Percentiles rank a stretch among this genome's conserved stretches.
These are phyloP conservation scores for Cynoglossus semilaevis DNA, from an alignment of 2,113 vertebrate species.

Conservation along the genomic window DNA sequence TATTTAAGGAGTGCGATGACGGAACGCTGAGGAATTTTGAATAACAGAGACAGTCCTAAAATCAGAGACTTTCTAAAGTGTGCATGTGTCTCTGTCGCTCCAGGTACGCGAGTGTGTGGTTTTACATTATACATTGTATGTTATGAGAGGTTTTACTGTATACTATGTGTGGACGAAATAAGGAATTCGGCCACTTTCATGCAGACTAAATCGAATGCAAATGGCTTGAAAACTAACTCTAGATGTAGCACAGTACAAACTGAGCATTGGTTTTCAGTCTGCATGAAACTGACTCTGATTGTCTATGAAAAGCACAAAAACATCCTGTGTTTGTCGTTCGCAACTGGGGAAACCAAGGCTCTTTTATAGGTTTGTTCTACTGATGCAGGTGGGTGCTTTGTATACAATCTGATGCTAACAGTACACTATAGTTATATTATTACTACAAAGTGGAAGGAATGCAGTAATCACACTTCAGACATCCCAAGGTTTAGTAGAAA, in stretches of 20 bases:
- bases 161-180: no score
- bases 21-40: no score
- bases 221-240: not conserved
- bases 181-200: slow-evolving; percentile 13
- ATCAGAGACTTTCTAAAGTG: no score
- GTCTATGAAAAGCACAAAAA: slow-evolving; percentile 1
- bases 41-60: no score
- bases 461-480: not conserved
- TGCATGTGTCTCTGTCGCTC: no score
- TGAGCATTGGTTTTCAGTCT: not conserved
- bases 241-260: not conserved
- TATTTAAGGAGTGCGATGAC: no score
- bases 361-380: not conserved
- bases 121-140: no score
- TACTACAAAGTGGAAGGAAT: slow-evolving; percentile 13
- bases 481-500: not conserved
- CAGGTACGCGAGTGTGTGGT: no score
- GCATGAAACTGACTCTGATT: slow-evolving; percentile 10
- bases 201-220: not conserved
- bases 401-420: not conserved
- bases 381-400: no score
- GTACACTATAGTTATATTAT: slow-evolving; percentile 1
- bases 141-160: no score
- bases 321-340: not conserved
- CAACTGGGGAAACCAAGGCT: not conserved